These are phyloP conservation scores for Erethizon dorsatum DNA, from an alignment of 2,797 vertebrate species.

Conservation along the genomic window DNA sequence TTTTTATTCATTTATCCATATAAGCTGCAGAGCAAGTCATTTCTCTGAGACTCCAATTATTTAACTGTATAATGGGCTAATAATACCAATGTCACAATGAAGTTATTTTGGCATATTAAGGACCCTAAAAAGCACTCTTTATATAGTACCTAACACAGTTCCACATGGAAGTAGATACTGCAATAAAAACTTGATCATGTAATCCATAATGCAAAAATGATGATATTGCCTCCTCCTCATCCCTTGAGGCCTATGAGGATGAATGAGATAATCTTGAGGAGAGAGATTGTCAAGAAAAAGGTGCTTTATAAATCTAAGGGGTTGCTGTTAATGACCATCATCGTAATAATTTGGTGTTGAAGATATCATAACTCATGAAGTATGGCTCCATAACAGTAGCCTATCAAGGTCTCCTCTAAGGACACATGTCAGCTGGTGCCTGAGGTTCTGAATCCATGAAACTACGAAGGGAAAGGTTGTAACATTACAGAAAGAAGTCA, in stretches of 20 bases:
- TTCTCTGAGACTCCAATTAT: constrained; percentile 35
- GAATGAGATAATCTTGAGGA: constrained; percentile 65
- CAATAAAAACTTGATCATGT: constrained; percentile 68
- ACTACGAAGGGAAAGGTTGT: neutral
- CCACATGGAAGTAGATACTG: constrained; percentile 15
- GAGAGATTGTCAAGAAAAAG: constrained; percentile 58
- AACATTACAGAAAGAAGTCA: neutral
- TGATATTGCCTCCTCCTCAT: constrained; percentile 11
- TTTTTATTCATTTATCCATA: neutral
- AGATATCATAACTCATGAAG: constrained; percentile 66
- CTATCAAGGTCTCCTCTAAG: constrained; percentile 50
- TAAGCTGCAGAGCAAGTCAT: neutral
- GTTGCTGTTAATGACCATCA: constrained; percentile 56
- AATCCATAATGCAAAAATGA: constrained; percentile 63
- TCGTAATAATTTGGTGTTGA: constrained; percentile 48
- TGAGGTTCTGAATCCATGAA: constrained; percentile 22
- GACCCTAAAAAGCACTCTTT: neutral
- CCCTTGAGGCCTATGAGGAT: constrained; percentile 33
- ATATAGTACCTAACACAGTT: neutral
- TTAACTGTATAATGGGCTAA: constrained; percentile 29
- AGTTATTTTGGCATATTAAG: constrained; percentile 22
- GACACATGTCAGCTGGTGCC: neutral
- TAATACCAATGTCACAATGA: neutral
- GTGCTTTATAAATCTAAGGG: constrained; percentile 70
- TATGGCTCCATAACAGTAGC: constrained; percentile 35